Evolutionary conservation across 2,113 vertebrate genomes (phyloP).

Genomic region (Lucifuga dentata): DNA sequence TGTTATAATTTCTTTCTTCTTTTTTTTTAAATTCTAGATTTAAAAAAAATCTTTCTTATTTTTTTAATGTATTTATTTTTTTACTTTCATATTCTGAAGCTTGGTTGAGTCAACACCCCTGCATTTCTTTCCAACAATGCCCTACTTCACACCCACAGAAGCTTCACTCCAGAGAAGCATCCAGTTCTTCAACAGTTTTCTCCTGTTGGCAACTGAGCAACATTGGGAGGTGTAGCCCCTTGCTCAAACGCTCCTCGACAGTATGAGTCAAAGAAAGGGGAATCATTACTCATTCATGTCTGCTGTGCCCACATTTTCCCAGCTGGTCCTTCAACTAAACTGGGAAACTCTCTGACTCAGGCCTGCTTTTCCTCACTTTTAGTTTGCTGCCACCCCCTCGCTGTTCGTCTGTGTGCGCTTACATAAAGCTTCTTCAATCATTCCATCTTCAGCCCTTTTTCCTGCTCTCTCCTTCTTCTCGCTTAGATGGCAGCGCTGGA

Average conservation of each 20-base stretch:
- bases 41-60: background rate
- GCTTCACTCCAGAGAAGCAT: conserved; percentile 65
- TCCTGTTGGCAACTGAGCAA: conserved; percentile 42
- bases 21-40: too few relatives aligned
- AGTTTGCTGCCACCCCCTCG: conserved; percentile 44
- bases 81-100: conserved; percentile 47
- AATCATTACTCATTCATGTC: conserved; percentile 67
- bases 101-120: conserved; percentile 39
- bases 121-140: conserved; percentile 39
- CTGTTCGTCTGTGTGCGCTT: conserved; percentile 35
- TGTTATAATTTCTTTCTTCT: too few relatives aligned
- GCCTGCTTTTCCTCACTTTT: conserved; percentile 40
- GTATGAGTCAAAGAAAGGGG: conserved; percentile 53
- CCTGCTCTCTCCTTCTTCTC: conserved; percentile 25
- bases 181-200: conserved; percentile 42
- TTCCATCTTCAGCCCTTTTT: background rate
- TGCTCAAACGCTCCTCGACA: conserved; percentile 67
- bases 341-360: conserved; percentile 64
- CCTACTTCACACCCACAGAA: conserved; percentile 69
- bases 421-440: conserved; percentile 10
- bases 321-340: conserved; percentile 69
- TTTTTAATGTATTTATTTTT: conserved; percentile 27
- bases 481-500: conserved; percentile 72
- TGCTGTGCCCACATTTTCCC: conserved; percentile 61
- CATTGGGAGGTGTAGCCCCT: conserved; percentile 57